These are phyloP conservation scores for Chesias legatella DNA, from an alignment of 2,888 invertebrate genomes.

Conservation along the genomic window DNA sequence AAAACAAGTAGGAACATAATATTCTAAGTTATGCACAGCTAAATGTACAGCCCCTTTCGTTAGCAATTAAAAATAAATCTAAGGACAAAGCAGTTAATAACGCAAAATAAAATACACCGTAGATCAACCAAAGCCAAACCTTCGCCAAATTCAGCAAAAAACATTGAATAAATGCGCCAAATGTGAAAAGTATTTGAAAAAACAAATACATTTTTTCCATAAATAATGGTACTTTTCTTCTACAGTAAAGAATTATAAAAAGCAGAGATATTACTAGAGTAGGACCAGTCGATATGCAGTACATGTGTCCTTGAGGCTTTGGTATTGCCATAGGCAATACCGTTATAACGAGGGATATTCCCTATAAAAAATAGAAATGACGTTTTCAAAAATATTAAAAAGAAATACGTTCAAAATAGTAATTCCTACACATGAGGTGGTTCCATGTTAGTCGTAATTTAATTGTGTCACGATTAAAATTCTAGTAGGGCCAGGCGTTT, in stretches of 20 bases:
- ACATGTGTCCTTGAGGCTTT: constrained; percentile 69
- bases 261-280: constrained; percentile 65
- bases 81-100: constrained; percentile 58
- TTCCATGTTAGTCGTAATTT: too few species aligned
- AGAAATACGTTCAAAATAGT: constrained; percentile 2
- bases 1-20: neutral
- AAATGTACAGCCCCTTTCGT: constrained; percentile 74
- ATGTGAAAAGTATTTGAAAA: constrained; percentile 73
- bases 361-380: constrained; percentile 54
- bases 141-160: constrained; percentile 63
- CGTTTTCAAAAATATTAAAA: constrained; percentile 16
- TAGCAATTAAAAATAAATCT: constrained; percentile 70
- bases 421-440: constrained; percentile 12
- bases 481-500: too few species aligned
- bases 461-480: too few species aligned
- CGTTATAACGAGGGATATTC: constrained; percentile 52
- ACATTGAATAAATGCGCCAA: constrained; percentile 72
- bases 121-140: constrained; percentile 68
- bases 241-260: constrained; percentile 63
- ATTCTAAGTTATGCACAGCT: constrained; percentile 55
- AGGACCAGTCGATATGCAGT: constrained; percentile 71
- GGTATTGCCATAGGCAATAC: constrained; percentile 53
- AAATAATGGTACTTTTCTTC: constrained; percentile 66
- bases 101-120: constrained; percentile 64
- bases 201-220: constrained; percentile 76